A percentile compares a stretch with the other conserved stretches of the same genome.
These are phyloP conservation scores for Parauchenoglanis ngamensis DNA, from an alignment of 2,797 vertebrate genomes.

Conservation along the genomic window DNA sequence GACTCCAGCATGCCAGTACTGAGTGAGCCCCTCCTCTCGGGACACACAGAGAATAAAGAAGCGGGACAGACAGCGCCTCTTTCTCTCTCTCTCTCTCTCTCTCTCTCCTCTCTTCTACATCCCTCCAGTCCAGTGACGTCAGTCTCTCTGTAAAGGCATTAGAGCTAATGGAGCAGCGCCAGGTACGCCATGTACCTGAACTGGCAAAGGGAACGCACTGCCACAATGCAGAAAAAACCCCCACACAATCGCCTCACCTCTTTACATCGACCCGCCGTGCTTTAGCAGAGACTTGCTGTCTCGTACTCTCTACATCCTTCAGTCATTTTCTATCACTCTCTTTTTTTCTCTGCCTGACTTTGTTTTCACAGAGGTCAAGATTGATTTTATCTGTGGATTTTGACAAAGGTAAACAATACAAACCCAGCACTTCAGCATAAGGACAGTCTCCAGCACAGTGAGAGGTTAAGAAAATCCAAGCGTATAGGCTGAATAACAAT, in stretches of 20 bases:
- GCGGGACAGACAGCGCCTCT: slow-evolving; percentile 63
- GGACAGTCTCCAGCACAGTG: background rate
- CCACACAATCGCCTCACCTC: slow-evolving; percentile 46
- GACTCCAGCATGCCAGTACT: slow-evolving; percentile 70
- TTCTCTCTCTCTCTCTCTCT: slow-evolving; percentile 27
- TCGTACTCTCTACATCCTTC: slow-evolving; percentile 10
- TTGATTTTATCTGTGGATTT: slow-evolving; percentile 44
- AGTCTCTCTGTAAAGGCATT: slow-evolving; percentile 69
- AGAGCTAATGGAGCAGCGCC: slow-evolving; percentile 71
- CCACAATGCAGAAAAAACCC: slow-evolving; percentile 65
- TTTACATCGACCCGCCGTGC: slow-evolving; percentile 51
- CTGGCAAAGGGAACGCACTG: slow-evolving; percentile 56
- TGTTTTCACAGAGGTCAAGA: slow-evolving; percentile 49
- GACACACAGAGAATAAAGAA: slow-evolving; percentile 72
- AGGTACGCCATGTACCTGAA: slow-evolving; percentile 63
- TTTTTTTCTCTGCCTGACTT: slow-evolving; percentile 41
- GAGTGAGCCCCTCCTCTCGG: slow-evolving; percentile 61
- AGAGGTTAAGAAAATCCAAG: slow-evolving; percentile 8
- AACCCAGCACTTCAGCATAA: slow-evolving; percentile 37
- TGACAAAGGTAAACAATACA: slow-evolving; percentile 48
- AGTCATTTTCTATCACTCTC: slow-evolving; percentile 29
- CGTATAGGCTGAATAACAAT: background rate
- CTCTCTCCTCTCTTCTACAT: slow-evolving; percentile 16
- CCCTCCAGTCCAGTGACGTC: slow-evolving; percentile 65
- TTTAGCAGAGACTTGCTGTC: slow-evolving; percentile 16